These are phyloP conservation scores for Notolepis coatsorum DNA, from an alignment of 2,797 vertebrate genomes.

Conservation along the genomic window DNA sequence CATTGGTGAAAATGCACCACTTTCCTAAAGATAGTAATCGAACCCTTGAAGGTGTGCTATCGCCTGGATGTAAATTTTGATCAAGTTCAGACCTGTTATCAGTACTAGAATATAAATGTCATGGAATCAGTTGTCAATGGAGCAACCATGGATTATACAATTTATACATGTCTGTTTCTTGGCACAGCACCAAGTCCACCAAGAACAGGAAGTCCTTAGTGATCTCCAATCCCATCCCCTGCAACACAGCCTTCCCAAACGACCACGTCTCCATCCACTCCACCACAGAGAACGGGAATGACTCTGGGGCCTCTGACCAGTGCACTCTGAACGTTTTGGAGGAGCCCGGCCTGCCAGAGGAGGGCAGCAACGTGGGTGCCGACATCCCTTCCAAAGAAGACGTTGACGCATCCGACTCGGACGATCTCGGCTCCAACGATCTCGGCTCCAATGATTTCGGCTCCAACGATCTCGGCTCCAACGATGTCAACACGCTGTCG, in stretches of 20 bases:
- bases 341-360: conserved; percentile 26
- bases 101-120: too few species aligned
- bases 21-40: too few species aligned
- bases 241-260: conserved; percentile 77
- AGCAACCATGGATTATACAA: too few species aligned
- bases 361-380: not conserved
- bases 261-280: conserved; percentile 69
- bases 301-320: not conserved
- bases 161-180: not conserved
- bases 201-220: conserved; percentile 88
- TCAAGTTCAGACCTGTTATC: too few species aligned
- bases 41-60: too few species aligned
- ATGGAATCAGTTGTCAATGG: too few species aligned
- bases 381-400: conserved; percentile 27
- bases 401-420: conserved; percentile 66
- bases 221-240: conserved; percentile 91
- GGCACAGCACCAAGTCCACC: conserved; percentile 53
- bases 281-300: conserved; percentile 54
- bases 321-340: conserved; percentile 31
- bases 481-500: conserved; percentile 63
- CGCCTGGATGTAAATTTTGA: too few species aligned
- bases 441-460: conserved; percentile 39
- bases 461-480: conserved; percentile 62
- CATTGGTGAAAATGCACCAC: too few species aligned
- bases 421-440: conserved; percentile 49